Evolutionary conservation across 2,888 invertebrate species (phyloP), one percentile per base, ranked within the genome.

Genomic region (Aelia acuminata): DNA sequence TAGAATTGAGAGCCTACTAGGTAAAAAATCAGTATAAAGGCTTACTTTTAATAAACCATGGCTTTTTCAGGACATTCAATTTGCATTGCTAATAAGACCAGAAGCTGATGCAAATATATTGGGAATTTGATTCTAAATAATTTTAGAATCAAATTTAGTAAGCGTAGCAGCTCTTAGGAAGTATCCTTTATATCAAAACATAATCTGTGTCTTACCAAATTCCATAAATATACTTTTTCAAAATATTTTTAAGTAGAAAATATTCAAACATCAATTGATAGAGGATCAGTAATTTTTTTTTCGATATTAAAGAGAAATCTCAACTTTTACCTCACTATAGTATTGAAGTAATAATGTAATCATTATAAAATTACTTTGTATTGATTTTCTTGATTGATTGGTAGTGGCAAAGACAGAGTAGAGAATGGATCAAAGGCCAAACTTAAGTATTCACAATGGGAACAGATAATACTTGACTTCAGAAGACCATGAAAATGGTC

Each of bases 391-490:
- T 89, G 89, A 93, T 98, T 98, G 94, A 98, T 96, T 39, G 98
- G 98, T 91, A 98, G 93, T 89, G 98, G 98, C 91, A 98, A 93
- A 90, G 97, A 96, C 85, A 98, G 94, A 93, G 97, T 95, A 92
- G 97, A 97, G 93, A 98, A 98, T 3, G 98, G 96, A 93, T 98
- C 98, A 93, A 98, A 98, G 80, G 97, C 94, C 89, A 97, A 97
- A 87, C 97, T 97, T 91, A 96, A 96, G 90, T 95, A 95, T 18
- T 95, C 95, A 93, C 98, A 98, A 39, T 95, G 95, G 91, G 95
- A 94, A 92, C 98, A 98, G 84, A 95, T 95, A 87, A 96, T 96
- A 92, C 96, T 95, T 8, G 98, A 98, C 93, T 97, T 97, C 18
- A 98, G 94, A 92, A 98, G 97, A 0, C 98, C 98, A 92, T 97